Conservation (phyloP, 2,797 vertebrate species). For the Alectoris magna region DNA sequence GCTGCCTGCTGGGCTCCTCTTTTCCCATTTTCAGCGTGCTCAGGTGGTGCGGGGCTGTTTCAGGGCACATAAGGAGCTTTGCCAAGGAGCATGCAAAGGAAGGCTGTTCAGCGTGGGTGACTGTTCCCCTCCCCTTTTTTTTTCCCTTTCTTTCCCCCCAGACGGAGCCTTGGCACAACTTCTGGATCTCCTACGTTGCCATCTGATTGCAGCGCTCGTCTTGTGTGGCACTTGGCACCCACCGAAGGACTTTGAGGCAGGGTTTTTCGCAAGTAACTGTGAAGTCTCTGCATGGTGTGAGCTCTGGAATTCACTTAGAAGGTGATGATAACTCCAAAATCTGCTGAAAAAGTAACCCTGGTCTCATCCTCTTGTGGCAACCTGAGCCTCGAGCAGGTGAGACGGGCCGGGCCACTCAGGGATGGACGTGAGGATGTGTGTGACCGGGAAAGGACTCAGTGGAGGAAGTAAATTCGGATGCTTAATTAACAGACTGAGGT, state of each 20-base stretch:
- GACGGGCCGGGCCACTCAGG: background rate
- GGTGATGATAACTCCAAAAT: background rate
- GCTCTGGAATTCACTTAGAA: background rate
- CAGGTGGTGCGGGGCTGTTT: background rate
- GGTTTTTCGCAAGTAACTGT: fast-evolving
- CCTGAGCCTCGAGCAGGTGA: background rate
- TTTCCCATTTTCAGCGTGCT: background rate
- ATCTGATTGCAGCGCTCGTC: background rate
- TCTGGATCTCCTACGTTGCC: slow-evolving; percentile 33
- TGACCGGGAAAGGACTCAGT: background rate
- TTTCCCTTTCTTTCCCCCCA: background rate
- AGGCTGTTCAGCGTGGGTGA: background rate
- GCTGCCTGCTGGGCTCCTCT: background rate
- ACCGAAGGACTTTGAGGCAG: fast-evolving
- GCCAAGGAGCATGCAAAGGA: background rate
- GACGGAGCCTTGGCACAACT: slow-evolving; percentile 28
- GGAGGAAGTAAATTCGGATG: background rate
- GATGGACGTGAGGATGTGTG: background rate
- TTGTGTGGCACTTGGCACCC: background rate
- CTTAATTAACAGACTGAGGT: slow-evolving; percentile 16
- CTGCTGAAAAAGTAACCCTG: background rate
- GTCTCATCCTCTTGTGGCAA: background rate
- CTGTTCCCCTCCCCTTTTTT: background rate
- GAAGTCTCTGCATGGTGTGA: background rate
- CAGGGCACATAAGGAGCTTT: background rate